Evolutionary conservation across 2,888 invertebrate species (phyloP), one percentile per base, ranked within the genome.

Genomic region (Chouioia cunea): DNA sequence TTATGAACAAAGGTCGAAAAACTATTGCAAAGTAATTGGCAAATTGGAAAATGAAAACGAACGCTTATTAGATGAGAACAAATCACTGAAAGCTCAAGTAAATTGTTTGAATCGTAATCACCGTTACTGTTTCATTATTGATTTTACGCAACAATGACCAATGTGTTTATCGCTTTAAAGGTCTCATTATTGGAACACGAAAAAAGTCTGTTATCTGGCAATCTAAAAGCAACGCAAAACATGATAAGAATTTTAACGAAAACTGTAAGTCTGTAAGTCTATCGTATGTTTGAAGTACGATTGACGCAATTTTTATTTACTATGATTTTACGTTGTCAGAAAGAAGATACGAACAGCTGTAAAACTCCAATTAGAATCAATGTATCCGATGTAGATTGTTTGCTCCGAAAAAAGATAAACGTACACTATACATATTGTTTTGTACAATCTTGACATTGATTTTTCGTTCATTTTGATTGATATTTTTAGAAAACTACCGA

Each of bases 161-260:
- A 1, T 3, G 10, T 3, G 10, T 10, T 36, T 8, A 36, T 8
- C 4, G 12, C 6, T 36, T 36, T 36, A 1, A 36, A 36, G 36
- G 36, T 36, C 36, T 36, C 36, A 36, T 12, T 1, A 12, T 22
- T 63, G 15, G n/a, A 15, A 27, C 6, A 46, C 46, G 47, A 58
- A 27, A 65, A 64, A 4, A 36, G n/a, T 6, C 36, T 36, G 6
- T 36, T 46, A 16, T 20, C 47, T 70, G 36, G 6, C n/a, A 53
- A 58, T 60, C 10, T 70, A 14, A 48, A 27, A 23, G 53, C 59
- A 14, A 65, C 60, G 4, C 54, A 46, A 18, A 65, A 65, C 44
- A 60, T 60, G 65, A 46, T 70, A 1, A 27, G 70, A 18, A 59
- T 70, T 43, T 59, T 70, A 27, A 53, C 54, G 2, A 65, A 47